phyloP scores from a whole-genome alignment of 2,888 invertebrate species.

The Cheilosia vernalis region DNA sequence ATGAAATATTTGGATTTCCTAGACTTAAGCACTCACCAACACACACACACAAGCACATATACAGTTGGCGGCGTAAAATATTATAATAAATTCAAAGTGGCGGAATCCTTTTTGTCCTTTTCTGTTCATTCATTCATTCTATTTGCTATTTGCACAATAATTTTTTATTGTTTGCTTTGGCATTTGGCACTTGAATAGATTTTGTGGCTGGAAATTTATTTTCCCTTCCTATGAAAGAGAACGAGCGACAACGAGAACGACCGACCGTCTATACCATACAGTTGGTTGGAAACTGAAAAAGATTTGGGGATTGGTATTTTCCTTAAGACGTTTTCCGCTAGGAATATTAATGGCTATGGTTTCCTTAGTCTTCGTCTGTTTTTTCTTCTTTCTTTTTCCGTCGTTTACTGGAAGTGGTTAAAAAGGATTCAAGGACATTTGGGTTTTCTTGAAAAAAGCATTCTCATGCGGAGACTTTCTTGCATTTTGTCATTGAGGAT shows the following conservation, averaged over 20 bases:
- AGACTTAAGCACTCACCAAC: constrained; percentile 1
- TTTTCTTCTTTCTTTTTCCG: background rate
- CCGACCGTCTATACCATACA: no score
- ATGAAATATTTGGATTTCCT: constrained; percentile 62
- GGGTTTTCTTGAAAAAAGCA: constrained; percentile 32
- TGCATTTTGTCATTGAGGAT: constrained; percentile 60
- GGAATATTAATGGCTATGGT: constrained; percentile 62
- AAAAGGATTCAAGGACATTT: constrained; percentile 64
- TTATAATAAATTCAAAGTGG: constrained; percentile 71
- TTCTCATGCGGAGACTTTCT: constrained; percentile 48
- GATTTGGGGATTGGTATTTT: constrained; percentile 50
- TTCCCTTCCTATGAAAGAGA: constrained; percentile 12
- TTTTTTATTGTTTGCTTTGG: constrained; percentile 74
- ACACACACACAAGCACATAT: background rate
- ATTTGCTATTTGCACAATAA: constrained; percentile 74
- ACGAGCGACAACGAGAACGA: constrained; percentile 9
- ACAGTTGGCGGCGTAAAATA: constrained; percentile 43
- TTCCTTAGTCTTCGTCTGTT: constrained; percentile 9
- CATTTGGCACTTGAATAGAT: constrained; percentile 75
- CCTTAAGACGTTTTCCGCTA: constrained; percentile 61
- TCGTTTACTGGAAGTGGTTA: constrained; percentile 43
- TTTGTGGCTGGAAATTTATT: constrained; percentile 70
- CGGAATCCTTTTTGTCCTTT: constrained; percentile 55
- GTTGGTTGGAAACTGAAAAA: constrained; percentile 33
- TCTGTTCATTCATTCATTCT: constrained; percentile 61